A percentile compares a stretch with the other conserved stretches of the same genome.
These are phyloP conservation scores for Hartigia nigra DNA, from an alignment of 2,888 invertebrate genomes.

Conservation along the genomic window DNA sequence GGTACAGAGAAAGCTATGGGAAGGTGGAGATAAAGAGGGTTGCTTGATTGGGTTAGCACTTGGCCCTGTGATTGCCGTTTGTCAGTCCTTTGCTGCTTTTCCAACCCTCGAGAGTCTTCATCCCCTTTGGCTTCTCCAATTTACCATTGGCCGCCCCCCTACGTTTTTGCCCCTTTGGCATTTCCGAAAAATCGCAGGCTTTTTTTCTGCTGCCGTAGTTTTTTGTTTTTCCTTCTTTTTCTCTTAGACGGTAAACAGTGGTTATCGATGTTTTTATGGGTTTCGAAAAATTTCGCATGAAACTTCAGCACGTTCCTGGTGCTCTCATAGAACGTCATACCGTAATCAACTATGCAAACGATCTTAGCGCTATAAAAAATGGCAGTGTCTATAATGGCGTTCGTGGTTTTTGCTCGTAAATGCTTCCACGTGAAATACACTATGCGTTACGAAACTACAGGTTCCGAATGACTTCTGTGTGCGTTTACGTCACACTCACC, in stretches of 20 bases:
- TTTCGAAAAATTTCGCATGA: background rate
- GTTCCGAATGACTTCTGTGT: constrained; percentile 1
- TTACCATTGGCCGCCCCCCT: background rate
- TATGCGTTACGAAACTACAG: constrained; percentile 40
- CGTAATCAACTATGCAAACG: constrained; percentile 59
- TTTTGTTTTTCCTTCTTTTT: too few species aligned
- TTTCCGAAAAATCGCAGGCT: background rate
- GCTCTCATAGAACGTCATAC: constrained; percentile 20
- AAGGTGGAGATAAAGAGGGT: constrained; percentile 16
- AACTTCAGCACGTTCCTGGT: background rate
- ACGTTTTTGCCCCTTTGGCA: background rate
- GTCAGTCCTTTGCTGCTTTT: constrained; percentile 52
- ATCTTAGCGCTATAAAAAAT: constrained; percentile 43
- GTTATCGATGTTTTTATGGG: background rate
- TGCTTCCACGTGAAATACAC: constrained; percentile 51
- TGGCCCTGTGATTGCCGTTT: constrained; percentile 58
- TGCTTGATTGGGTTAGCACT: constrained; percentile 57
- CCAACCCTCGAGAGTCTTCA: constrained; percentile 24
- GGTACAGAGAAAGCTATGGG: background rate
- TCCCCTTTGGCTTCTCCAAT: background rate
- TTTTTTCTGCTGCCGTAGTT: background rate
- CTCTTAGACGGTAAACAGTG: background rate
- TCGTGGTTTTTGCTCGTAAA: constrained; percentile 56
- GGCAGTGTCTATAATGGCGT: constrained; percentile 42
- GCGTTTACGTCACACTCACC: background rate